Evolutionary conservation across 1,140 invertebrate species (phyloP), one percentile per base, ranked within the genome.

Genomic region (Drosophila rhopaloa): DNA sequence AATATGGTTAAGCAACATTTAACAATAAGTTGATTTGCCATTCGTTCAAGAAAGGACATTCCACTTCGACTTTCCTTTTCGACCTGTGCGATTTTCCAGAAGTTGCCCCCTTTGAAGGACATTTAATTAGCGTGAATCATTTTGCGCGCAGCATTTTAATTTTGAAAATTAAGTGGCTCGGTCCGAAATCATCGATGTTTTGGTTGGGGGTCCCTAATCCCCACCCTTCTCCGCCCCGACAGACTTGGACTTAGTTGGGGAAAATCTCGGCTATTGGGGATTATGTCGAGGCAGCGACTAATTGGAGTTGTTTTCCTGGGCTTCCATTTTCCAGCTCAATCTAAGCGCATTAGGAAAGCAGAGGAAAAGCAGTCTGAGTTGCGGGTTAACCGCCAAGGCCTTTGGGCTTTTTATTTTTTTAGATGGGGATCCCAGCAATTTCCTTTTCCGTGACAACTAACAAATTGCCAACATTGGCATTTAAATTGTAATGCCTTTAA

Each of bases 91-190:
- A 32, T 32, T 32, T 59, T 4, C 2, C 27, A 32, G 9, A 16
- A 62, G 14, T 3, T 58, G 57, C 60, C 44, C 56, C 43, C 43
- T 55, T 75, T 58, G 79, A 86, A 82, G 77, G 79, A 82, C 79
- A 88, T 86, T 86, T 79, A 86, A 86, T 86, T 86, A 88, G 65
- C 83, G 83, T 76, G 58, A 81, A 79, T 79, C 81, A 81, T 86
- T 81, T 75, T 66, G 65, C 73, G 71, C 72, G 63, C 62, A 78
- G 63, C 74, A 67, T 85, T 74, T 86, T 82, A 86, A 85, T 86
- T 85, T 76, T 40, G 40, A 48, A 86, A 85, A 86, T 88, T 75
- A 85, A 86, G 83, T 88, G 82, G 54, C 38, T 35, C 37, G 59
- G 58, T 46, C 29, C 43, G 44, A 70, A 57, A 70, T 70, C 66